Conservation (phyloP, 2,888 invertebrate genomes). For the Gastracanthus pulcherrimus region DNA sequence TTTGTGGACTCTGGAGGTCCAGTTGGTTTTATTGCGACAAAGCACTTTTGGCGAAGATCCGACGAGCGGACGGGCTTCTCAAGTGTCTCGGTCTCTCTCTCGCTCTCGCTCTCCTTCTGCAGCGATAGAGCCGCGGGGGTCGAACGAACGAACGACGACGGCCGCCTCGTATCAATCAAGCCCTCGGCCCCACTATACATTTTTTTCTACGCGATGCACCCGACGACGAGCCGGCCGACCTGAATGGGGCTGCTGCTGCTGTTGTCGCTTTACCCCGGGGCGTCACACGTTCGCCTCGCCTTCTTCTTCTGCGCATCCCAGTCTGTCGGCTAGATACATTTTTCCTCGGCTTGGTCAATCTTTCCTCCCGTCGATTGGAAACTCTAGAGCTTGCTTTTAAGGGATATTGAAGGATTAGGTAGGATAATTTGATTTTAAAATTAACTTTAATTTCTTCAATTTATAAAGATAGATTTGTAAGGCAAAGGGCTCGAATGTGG, state of each 20-base stretch:
- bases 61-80: neutral
- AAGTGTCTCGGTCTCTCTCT: neutral
- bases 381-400: neutral
- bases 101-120: neutral
- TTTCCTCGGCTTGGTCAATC: neutral
- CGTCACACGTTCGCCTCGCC: neutral
- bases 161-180: neutral
- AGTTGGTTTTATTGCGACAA: neutral
- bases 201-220: neutral
- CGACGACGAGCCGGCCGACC: neutral
- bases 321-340: neutral
- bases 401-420: too few relatives aligned
- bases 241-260: neutral
- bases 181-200: neutral
- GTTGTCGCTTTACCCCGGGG: neutral
- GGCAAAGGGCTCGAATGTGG: too few relatives aligned
- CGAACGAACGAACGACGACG: neutral
- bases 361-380: neutral
- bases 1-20: neutral
- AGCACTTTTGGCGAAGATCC: conserved; percentile 4
- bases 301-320: neutral
- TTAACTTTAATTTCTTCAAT: too few relatives aligned
- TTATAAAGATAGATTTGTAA: too few relatives aligned
- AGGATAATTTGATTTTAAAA: too few relatives aligned
- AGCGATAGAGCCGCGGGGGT: neutral